Conservation (phyloP, 2,888 invertebrate species). For the Chorisops tibialis region DNA sequence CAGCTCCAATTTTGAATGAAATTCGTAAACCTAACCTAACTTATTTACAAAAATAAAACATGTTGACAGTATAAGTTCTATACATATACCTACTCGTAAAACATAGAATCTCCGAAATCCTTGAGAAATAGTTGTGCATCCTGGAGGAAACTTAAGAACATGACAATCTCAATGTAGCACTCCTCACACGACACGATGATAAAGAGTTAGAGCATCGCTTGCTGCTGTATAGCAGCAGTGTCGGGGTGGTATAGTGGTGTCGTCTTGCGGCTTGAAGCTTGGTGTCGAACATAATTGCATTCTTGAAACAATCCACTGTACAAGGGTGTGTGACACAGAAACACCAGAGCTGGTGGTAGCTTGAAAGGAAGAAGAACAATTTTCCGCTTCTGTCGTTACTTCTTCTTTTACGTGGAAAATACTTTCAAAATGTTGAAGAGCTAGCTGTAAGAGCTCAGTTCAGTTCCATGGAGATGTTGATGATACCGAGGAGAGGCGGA, state of each 20-base stretch:
- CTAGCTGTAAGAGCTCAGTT: conserved; percentile 2
- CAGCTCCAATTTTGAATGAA: too few species aligned
- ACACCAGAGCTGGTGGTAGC: not conserved
- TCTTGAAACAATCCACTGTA: not conserved
- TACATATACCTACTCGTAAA: too few species aligned
- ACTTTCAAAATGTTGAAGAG: conserved; percentile 8
- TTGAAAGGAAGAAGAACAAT: not conserved
- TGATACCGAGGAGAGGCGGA: not conserved
- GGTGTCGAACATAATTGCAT: conserved; percentile 6
- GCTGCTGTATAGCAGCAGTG: not conserved
- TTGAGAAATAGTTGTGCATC: not conserved
- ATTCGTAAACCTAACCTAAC: too few species aligned
- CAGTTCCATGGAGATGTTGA: not conserved
- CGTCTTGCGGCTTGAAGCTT: not conserved
- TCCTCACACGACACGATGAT: not conserved
- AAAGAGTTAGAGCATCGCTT: not conserved
- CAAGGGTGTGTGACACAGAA: not conserved
- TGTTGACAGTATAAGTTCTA: too few species aligned
- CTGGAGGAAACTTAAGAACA: conserved; percentile 1
- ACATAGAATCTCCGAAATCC: too few species aligned
- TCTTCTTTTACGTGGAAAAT: conserved; percentile 19
- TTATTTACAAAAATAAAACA: too few species aligned
- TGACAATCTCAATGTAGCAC: not conserved
- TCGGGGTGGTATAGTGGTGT: not conserved
- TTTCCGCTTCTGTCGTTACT: conserved; percentile 15